These are phyloP conservation scores for Neomorphus geoffroyi DNA, from an alignment of 2,797 vertebrate species.

Conservation along the genomic window DNA sequence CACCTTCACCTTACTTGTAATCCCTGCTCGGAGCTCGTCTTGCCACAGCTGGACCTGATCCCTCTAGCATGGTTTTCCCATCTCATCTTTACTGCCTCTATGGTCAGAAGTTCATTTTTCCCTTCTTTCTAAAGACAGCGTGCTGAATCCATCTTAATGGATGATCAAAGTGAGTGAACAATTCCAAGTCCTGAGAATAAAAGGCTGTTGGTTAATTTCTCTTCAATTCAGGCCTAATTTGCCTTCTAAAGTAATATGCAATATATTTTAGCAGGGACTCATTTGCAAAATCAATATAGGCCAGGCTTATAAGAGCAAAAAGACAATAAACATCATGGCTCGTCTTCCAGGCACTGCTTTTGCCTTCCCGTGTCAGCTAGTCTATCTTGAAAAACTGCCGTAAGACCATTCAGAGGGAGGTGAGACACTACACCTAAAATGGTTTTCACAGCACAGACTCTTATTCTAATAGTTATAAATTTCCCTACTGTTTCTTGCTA, in stretches of 20 bases:
- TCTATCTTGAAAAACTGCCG: neutral
- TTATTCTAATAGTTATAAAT: neutral
- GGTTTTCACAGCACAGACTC: neutral
- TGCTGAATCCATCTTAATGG: neutral
- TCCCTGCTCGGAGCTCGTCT: neutral
- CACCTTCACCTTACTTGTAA: neutral
- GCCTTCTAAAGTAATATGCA: constrained; percentile 19
- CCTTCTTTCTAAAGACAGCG: neutral
- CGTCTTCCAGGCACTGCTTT: neutral
- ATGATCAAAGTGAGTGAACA: neutral
- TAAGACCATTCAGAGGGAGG: neutral
- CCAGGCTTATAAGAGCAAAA: neutral
- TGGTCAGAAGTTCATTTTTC: neutral
- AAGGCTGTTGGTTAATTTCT: neutral
- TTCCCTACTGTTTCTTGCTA: neutral
- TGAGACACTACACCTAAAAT: neutral
- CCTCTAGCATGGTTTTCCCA: neutral
- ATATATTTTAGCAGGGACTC: neutral
- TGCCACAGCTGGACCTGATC: neutral
- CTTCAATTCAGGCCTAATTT: neutral
- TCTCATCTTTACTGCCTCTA: neutral
- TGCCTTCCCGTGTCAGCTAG: neutral
- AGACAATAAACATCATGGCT: neutral
- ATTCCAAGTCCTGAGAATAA: neutral
- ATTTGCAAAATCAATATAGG: neutral